A percentile compares a stretch with the other conserved stretches of the same genome.
These are phyloP conservation scores for Proterorhinus semilunaris DNA, from an alignment of 2,113 vertebrate genomes.

Conservation along the genomic window DNA sequence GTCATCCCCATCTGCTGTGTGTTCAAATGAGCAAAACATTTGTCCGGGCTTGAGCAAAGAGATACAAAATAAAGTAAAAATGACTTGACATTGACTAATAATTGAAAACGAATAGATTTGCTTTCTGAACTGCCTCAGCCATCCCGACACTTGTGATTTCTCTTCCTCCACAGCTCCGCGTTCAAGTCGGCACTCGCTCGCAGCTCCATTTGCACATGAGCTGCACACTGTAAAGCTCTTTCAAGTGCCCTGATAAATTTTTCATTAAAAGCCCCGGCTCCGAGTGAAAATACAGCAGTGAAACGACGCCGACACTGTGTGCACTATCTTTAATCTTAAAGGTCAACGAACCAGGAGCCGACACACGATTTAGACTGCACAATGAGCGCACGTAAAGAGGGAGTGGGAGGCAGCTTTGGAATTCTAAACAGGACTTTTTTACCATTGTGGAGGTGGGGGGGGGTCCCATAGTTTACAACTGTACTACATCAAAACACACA, in stretches of 20 bases:
- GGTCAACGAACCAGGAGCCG: not conserved
- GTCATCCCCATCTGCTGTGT: no score
- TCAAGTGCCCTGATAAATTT: not conserved
- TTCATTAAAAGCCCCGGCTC: not conserved
- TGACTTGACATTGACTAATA: no score
- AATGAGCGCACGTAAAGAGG: no score
- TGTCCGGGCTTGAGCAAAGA: no score
- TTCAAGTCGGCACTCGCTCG: not conserved
- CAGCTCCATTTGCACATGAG: not conserved
- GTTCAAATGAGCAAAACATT: no score
- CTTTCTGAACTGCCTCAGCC: not conserved
- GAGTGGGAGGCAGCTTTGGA: no score
- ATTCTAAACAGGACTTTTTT: no score
- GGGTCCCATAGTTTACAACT: no score
- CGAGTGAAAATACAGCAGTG: not conserved
- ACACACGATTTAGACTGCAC: no score
- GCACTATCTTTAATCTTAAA: not conserved
- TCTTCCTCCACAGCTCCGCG: not conserved
- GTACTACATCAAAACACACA: no score
- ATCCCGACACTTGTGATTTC: not conserved
- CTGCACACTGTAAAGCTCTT: not conserved
- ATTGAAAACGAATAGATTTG: not conserved
- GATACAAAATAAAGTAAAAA: no score
- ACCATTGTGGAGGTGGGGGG: no score
- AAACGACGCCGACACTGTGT: not conserved